Conservation (phyloP, 1,140 invertebrate genomes). For the Panagrolaimus sp. region DNA sequence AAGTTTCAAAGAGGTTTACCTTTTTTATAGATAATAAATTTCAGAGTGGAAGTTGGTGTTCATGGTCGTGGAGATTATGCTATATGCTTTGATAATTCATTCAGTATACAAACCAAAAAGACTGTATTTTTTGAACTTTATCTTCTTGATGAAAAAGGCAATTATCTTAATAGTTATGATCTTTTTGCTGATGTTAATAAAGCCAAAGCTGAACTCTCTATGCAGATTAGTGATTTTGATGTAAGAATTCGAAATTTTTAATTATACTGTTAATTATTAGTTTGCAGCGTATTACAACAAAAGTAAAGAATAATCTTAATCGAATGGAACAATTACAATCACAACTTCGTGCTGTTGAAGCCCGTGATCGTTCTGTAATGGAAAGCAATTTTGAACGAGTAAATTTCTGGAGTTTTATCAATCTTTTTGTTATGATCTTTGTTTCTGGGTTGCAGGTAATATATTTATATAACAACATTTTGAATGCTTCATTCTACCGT, state of each 20-base stretch:
- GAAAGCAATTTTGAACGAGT: conserved; percentile 60
- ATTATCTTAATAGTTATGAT: conserved; percentile 41
- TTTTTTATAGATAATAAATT: neutral
- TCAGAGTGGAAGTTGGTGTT: conserved; percentile 26
- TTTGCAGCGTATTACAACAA: conserved; percentile 58
- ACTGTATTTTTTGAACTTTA: conserved; percentile 61
- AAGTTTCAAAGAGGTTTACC: conserved; percentile 10
- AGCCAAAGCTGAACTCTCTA: conserved; percentile 15
- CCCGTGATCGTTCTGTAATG: conserved; percentile 57
- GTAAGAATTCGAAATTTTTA: conserved; percentile 5
- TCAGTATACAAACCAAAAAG: conserved; percentile 59
- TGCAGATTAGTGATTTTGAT: conserved; percentile 13
- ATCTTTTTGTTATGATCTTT: conserved; percentile 59
- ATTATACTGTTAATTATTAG: conserved; percentile 17
- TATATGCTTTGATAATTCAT: conserved; percentile 61
- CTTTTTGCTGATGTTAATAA: conserved; percentile 10
- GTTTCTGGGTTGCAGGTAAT: conserved; percentile 53
- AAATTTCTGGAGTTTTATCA: conserved; percentile 59
- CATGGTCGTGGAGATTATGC: conserved; percentile 59
- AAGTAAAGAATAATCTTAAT: conserved; percentile 59
- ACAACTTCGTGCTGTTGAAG: conserved; percentile 58
- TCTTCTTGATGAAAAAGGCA: conserved; percentile 53
- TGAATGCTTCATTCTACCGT: too few species aligned
- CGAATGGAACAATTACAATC: conserved; percentile 59
- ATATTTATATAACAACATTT: too few species aligned